Evolutionary conservation across 2,888 invertebrate genomes (phyloP).

Genomic region (Epinotia brunnichana): DNA sequence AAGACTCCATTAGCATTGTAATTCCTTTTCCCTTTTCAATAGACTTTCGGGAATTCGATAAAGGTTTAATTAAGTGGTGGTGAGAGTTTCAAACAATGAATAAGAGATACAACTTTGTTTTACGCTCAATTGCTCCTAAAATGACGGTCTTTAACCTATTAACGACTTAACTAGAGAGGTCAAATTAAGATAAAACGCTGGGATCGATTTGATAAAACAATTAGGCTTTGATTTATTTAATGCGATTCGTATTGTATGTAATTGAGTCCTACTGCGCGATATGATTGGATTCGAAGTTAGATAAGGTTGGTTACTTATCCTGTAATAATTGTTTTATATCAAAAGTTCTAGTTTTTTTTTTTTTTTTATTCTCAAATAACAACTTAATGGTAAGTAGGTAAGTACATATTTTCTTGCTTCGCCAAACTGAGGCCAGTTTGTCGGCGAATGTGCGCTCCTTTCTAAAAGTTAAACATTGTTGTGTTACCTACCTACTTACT

Average conservation of each 20-base stretch:
- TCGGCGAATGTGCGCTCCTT: no score
- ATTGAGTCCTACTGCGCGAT: no score
- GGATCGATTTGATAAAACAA: slow-evolving; percentile 27
- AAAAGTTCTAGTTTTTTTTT: no score
- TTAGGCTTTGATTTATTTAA: background rate
- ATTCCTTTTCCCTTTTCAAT: slow-evolving; percentile 62
- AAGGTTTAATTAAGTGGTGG: slow-evolving; percentile 57
- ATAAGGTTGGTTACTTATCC: background rate
- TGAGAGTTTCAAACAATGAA: slow-evolving; percentile 56
- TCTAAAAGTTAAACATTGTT: no score
- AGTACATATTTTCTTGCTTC: no score
- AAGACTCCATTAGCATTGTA: slow-evolving; percentile 68
- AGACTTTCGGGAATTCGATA: slow-evolving; percentile 64
- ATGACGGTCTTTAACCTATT: slow-evolving; percentile 41
- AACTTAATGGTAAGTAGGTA: no score
- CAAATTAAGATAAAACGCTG: slow-evolving; percentile 28
- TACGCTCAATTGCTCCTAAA: slow-evolving; percentile 27
- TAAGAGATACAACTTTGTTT: slow-evolving; percentile 49
- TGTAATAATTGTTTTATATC: no score
- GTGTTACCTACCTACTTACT: no score
- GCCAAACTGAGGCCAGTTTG: no score
- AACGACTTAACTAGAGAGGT: slow-evolving; percentile 30
- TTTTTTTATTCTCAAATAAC: no score
- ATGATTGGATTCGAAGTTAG: no score
- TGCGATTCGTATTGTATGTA: no score